Evolutionary conservation across 2,113 vertebrate species (phyloP).

Genomic region (rabbit (Oryctolagus cuniculus)): DNA sequence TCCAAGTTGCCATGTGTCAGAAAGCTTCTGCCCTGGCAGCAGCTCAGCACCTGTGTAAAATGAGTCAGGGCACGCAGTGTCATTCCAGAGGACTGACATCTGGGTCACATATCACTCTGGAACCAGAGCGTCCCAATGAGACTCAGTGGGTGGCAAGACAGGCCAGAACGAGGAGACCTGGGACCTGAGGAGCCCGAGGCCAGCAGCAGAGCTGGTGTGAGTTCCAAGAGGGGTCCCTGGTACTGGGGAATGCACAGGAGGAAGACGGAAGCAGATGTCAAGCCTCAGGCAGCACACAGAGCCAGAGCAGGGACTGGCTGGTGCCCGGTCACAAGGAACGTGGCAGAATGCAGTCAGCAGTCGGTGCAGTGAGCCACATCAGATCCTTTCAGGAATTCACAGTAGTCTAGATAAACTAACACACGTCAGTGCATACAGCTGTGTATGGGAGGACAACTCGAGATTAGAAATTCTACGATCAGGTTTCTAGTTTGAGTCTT

Average conservation of each 20-base stretch:
- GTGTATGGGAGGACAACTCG: background rate
- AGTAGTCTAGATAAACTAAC: background rate
- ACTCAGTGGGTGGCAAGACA: background rate
- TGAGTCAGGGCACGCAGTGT: background rate
- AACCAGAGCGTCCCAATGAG: background rate
- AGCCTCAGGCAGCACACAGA: background rate
- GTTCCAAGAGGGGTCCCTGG: background rate
- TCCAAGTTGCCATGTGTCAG: background rate
- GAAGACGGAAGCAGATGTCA: background rate
- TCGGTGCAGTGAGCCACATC: background rate
- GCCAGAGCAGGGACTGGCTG: background rate
- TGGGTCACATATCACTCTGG: slow-evolving; percentile 13
- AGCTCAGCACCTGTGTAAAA: background rate
- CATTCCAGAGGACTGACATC: background rate
- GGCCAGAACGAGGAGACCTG: background rate
- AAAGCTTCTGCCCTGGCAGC: background rate
- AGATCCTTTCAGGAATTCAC: slow-evolving; percentile 1
- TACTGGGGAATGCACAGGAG: background rate
- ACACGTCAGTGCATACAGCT: background rate
- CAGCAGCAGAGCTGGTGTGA: background rate
- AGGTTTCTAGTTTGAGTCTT: background rate
- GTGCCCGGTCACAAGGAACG: background rate
- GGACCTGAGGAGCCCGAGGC: background rate
- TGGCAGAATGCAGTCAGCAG: background rate
- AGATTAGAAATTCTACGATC: background rate